Evolutionary conservation across 2,113 vertebrate genomes (phyloP), one percentile per base, ranked within the genome.

Genomic region (Oncorhynchus tshawytscha): DNA sequence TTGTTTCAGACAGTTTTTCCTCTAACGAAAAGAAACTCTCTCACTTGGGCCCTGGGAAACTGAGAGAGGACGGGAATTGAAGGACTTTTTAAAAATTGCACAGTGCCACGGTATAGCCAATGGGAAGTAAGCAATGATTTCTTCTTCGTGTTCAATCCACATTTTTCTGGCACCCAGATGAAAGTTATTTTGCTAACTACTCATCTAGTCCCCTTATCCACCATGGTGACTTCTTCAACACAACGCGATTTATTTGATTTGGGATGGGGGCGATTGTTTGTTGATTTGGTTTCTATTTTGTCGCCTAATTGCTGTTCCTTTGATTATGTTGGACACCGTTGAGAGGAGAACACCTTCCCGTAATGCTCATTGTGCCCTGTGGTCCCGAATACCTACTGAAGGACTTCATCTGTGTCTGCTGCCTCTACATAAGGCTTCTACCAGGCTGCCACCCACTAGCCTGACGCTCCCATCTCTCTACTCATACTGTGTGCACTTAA

Each of bases 211-310:
- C 22, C 22, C n/a, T 29, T 67, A 2, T 71, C 48, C 51, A 85
- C 78, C 78, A 86, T 20, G 5, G 54, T 3, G 18, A 82, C 77
- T 79, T 82, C 83, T 86, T 78, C 39, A 45, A 45, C 39, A 39
- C 39, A 45, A 45, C 39, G 39, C 80, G 88, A 91, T 89, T 79
- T 72, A 82, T 85, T 87, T 79, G 81, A 89, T 90, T 90, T 81
- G 88, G 74, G 68, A 25, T 78, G 77, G 81, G 76, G 5, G 15
- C 68, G 57, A 79, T 89, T 80, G 64, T 74, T 65, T 64, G 9
- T 67, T 74, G 68, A 81, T 89, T 84, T 91, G 79, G 88, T 84
- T 86, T 45, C 20, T 64, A n/a, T 25, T 25, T 25, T 78, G 76
- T 81, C 74, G 3, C 18, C 70, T 62, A 79, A 79, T 88, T 80